Evolutionary conservation across 2,888 invertebrate species (phyloP), one percentile per base, ranked within the genome.

Genomic region (Ornithoptera alexandrae): DNA sequence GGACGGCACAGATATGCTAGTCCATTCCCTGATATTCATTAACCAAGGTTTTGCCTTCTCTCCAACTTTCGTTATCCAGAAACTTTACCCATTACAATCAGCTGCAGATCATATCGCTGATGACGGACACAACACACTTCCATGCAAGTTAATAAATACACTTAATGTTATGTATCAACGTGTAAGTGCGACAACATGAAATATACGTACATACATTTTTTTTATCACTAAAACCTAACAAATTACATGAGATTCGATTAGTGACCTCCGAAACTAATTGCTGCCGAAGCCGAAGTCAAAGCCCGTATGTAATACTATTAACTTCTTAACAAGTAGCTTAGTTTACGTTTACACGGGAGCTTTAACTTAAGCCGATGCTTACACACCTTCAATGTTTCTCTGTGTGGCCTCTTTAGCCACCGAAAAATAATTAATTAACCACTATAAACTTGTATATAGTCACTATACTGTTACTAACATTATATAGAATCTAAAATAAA

Each of bases 241-340:
- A 10, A 3, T 8, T 39, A 39, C 10, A 39, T 8, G 39, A 1
- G 50, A 50, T 50, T 50, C 50, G 5, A 50, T 50, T 73, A 77
- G 73, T 75, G 74, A 75, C 57, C 20, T 57, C 57, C 57, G 57
- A 57, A 57, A 57, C 57, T 57, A 57, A 57, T 50, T 50, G 50
- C 15, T 18, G 57, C n/a, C 57, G 57, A 20, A 22, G 57, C 57
- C 57, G 57, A 57, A 57, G 20, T 57, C 18, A 57, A 57, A 57
- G 57, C 57, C 57, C 6, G 20, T 57, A 20, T 22, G 57, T 57
- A 57, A 57, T 57, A 22, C 57, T 57, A 57, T 57, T 57, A 57
- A 57, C n/a, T 20, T 57, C n/a, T 8, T 50, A 50, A 18, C 15
- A 57, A 57, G 57, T 20, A 57, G 57, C 53, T 53, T 53, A 53